Evolutionary conservation across 2,113 vertebrate genomes (phyloP).

Genomic region (Alligator mississippiensis): DNA sequence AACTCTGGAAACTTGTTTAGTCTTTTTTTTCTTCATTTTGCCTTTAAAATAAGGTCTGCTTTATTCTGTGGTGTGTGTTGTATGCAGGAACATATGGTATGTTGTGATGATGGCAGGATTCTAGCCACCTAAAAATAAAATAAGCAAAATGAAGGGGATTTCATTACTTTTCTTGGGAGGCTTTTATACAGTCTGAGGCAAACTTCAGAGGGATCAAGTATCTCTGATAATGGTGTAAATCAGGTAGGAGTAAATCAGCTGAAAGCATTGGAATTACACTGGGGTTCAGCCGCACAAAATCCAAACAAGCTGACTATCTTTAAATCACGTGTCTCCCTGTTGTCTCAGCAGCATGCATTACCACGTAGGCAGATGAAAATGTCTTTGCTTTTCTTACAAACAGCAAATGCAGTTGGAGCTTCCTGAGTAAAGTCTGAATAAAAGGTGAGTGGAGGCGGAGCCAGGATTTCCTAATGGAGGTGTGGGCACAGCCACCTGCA

Average conservation of each 20-base stretch:
- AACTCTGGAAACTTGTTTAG: no score
- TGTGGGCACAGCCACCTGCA: no score
- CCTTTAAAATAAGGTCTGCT: no score
- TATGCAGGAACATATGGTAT: no score
- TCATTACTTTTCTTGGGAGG: constrained; percentile 18
- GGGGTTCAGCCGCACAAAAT: constrained; percentile 7
- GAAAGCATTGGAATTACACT: constrained; percentile 35
- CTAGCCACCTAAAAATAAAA: not conserved
- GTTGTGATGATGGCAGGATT: not conserved
- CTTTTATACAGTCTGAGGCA: not conserved
- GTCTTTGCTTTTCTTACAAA: not conserved
- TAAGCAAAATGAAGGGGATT: not conserved
- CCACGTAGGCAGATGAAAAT: not conserved
- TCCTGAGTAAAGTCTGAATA: not conserved
- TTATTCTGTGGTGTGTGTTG: no score
- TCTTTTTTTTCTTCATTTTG: no score
- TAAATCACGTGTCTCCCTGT: not conserved
- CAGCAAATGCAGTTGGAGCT: not conserved
- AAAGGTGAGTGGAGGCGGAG: not conserved
- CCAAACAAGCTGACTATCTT: not conserved
- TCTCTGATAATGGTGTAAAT: constrained; percentile 36
- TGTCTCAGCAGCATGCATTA: not conserved
- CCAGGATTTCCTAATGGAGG: no score
- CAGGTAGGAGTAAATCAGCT: constrained; percentile 37
- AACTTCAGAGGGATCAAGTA: not conserved